Base-by-base conservation (phyloP, 1,140 invertebrate species). In the Drosophila varians region DNA sequence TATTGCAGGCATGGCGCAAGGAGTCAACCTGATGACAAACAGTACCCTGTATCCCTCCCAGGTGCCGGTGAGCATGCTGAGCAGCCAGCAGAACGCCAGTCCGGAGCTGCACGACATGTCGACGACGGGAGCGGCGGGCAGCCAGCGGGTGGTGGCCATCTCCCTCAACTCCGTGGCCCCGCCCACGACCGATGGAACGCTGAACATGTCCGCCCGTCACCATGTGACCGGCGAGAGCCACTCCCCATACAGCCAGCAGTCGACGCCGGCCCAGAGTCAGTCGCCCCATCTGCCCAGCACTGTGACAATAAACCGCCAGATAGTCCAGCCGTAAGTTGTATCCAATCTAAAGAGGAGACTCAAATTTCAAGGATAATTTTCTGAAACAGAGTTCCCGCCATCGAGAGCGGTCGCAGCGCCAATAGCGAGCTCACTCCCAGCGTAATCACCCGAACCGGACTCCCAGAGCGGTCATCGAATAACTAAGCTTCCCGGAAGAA, bases 311-410 rank as follows among this genome's bases (percentile, higher is more conserved):
- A 92, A 73, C 71, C 74, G 91, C n/a, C 91, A 92, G 62, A 90
- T 92, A 45, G 71, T 86, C n/a, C 91, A 90, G 52, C 78, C 89
- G 91, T 92, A 66, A 89, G 91, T 90, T 7, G n/a, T n/a, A n/a
- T n/a, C n/a, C n/a, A n/a, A n/a, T n/a, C n/a, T n/a, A n/a, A n/a
- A n/a, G n/a, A n/a, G n/a, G n/a, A n/a, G n/a, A n/a, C n/a, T n/a
- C n/a, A n/a, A n/a, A n/a, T n/a, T n/a, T n/a, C n/a, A n/a, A n/a
- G n/a, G n/a, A n/a, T n/a, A n/a, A 0, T 5, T 11, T 12, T 12
- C n/a, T 4, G 8, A 4, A 58, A 23, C 54, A 91, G 90, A 28
- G 87, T 91, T 6, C 77, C 90, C 54, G 61, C 83, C 45, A 90
- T 91, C 34, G 90, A 91, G 58, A 74, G 55, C 47, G 69, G 73